phyloP scores from a whole-genome alignment of 1,140 invertebrate species.

The Panonychus citri region DNA sequence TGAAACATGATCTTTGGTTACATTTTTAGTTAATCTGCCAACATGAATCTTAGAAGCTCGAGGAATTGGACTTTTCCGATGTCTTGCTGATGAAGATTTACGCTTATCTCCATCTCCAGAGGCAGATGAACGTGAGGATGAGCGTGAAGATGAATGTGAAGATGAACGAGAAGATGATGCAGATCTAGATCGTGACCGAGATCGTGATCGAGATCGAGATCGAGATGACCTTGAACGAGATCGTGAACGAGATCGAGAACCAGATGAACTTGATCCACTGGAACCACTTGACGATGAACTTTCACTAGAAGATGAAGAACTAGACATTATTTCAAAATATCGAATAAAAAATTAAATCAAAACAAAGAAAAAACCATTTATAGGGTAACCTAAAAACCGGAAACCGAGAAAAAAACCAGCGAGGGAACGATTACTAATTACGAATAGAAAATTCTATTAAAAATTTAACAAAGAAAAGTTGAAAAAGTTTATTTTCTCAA shows the following conservation, averaged over 20 bases:
- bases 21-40: slow-evolving; percentile 67
- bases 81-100: slow-evolving; percentile 27
- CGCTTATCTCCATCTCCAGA: background rate
- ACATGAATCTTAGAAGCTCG: slow-evolving; percentile 69
- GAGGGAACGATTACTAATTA: too few relatives aligned
- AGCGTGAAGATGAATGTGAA: slow-evolving; percentile 6
- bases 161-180: slow-evolving; percentile 14
- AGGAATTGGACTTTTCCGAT: slow-evolving; percentile 45
- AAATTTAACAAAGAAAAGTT: too few relatives aligned
- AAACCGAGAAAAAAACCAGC: too few relatives aligned
- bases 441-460: too few relatives aligned
- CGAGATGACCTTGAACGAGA: background rate
- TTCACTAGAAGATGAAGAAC: slow-evolving; percentile 38
- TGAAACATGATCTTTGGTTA: slow-evolving; percentile 62
- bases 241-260: background rate
- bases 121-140: slow-evolving; percentile 5
- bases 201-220: slow-evolving; percentile 1
- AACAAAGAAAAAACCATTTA: too few relatives aligned
- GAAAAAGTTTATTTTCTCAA: too few relatives aligned
- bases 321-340: slow-evolving; percentile 29
- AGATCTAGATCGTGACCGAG: slow-evolving; percentile 11
- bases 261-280: background rate
- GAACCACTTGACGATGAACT: slow-evolving; percentile 21
- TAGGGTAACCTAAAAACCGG: background rate
- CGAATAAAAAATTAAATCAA: background rate